Base-by-base conservation (phyloP, 2,888 invertebrate species). In the Smittia aterrima region DNA sequence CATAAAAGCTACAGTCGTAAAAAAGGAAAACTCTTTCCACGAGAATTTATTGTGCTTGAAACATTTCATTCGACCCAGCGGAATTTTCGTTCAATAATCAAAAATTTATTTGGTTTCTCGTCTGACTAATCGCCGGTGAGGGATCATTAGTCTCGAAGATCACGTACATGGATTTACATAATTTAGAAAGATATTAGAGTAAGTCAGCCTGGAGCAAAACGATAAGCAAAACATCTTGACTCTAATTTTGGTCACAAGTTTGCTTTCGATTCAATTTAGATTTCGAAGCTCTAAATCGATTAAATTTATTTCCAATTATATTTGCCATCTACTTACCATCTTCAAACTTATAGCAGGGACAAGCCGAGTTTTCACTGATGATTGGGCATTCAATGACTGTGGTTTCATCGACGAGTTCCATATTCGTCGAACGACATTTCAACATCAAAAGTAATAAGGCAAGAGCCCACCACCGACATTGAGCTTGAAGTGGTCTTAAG, bases 311-410 rank as follows among this genome's bases (percentile, higher is more conserved):
- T 32, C 32, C 47, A 47, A 47, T 47, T 47, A 47, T 3, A 16
- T n/a, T n/a, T n/a, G 16, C 47, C 2, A 22, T 22, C 27, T 75
- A 80, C 85, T 80, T 83, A 88, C 88, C 95, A 85, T 94, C 93
- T 84, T 94, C 94, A 83, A 95, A 93, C 82, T 92, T 92, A 86
- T 94, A 95, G 84, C 95, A 96, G 4, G 94, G 93, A 82, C 95
- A 96, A 78, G 90, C 90, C 54, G 91, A 91, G 82, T 90, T 91
- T 79, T 89, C 89, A 79, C 90, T 87, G 79, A 90, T 86, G 80
- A 88, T 89, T 76, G 92, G 92, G 81, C 92, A 93, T 80, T 89
- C 85, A 80, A 83, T 83, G 81, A 83, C 25, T 9, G 24, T 1
- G 22, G 20, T 11, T 24, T n/a, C 41, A 22, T 38, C 24, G 9